Evolutionary conservation across 2,113 vertebrate species (phyloP).

Genomic region (Brienomyrus brachyistius): DNA sequence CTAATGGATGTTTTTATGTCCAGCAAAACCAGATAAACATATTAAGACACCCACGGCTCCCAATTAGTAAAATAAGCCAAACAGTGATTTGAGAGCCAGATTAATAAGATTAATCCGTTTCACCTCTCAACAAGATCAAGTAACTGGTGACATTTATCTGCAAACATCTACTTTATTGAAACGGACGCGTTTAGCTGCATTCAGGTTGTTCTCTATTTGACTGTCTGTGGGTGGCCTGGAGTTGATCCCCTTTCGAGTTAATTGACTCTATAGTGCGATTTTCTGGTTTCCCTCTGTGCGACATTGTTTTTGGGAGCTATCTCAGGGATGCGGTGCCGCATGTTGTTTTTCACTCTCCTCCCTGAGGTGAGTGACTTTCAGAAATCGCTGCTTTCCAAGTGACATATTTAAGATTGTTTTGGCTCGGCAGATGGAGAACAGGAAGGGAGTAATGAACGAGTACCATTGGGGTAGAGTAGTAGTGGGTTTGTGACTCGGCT

Average conservation of each 20-base stretch:
- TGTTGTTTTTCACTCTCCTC: background rate
- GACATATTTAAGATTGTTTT: background rate
- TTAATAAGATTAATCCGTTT: background rate
- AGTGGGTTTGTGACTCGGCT: background rate
- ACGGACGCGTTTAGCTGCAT: background rate
- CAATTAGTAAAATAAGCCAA: constrained; percentile 18
- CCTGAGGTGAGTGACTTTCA: background rate
- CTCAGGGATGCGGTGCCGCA: background rate
- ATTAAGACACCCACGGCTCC: constrained; percentile 19
- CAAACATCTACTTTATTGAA: background rate
- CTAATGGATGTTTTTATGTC: background rate
- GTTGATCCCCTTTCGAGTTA: background rate
- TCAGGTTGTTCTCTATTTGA: background rate
- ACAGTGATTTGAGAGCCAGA: background rate
- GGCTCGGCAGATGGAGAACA: background rate
- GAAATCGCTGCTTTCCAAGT: background rate
- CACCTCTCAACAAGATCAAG: background rate
- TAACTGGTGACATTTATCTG: background rate
- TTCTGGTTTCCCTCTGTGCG: background rate
- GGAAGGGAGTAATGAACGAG: background rate
- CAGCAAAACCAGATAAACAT: constrained; percentile 13
- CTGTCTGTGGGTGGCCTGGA: background rate
- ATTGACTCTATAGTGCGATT: background rate
- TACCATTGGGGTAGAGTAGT: background rate
- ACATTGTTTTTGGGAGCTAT: background rate